These are phyloP conservation scores for Gnatocerus cornutus DNA, from an alignment of 2,888 invertebrate species.

Conservation along the genomic window DNA sequence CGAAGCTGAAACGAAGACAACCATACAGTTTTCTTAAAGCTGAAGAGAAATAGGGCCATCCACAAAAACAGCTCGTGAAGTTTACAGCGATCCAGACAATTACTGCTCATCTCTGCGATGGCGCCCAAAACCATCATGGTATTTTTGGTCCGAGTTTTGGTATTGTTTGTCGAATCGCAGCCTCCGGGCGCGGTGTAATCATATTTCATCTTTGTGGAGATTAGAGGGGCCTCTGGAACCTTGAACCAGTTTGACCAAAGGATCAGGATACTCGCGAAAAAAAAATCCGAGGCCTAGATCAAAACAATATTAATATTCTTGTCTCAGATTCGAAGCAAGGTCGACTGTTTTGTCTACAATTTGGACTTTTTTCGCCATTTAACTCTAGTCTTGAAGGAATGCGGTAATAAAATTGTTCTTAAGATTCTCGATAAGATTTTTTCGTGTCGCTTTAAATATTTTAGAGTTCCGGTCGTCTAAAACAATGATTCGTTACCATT, in stretches of 20 bases:
- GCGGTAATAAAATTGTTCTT: constrained; percentile 29
- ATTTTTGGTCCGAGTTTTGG: constrained; percentile 18
- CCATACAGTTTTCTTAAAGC: not conserved
- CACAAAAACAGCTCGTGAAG: constrained; percentile 44
- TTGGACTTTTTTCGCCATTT: constrained; percentile 14
- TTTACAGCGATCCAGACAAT: constrained; percentile 39
- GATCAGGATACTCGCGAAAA: constrained; percentile 21
- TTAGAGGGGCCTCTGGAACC: constrained; percentile 22
- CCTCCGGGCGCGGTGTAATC: constrained; percentile 37
- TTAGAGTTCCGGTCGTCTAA: constrained; percentile 29
- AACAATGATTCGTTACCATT: constrained; percentile 36
- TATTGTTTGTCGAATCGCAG: constrained; percentile 35
- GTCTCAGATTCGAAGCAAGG: constrained; percentile 32
- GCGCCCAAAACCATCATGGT: constrained; percentile 30
- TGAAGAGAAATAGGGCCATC: constrained; percentile 9
- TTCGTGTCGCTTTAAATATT: constrained; percentile 18
- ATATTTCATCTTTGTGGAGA: constrained; percentile 27
- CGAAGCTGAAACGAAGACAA: constrained; percentile 32
- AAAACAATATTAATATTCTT: constrained; percentile 20
- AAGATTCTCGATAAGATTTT: constrained; percentile 9
- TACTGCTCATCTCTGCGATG: constrained; percentile 30
- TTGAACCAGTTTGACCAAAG: constrained; percentile 36
- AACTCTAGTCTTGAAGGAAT: constrained; percentile 27
- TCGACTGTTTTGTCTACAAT: constrained; percentile 28
- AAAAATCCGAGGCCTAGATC: constrained; percentile 7